These are phyloP conservation scores for Poecilobothrus nobilitatus DNA, from an alignment of 2,888 invertebrate species.

Conservation along the genomic window DNA sequence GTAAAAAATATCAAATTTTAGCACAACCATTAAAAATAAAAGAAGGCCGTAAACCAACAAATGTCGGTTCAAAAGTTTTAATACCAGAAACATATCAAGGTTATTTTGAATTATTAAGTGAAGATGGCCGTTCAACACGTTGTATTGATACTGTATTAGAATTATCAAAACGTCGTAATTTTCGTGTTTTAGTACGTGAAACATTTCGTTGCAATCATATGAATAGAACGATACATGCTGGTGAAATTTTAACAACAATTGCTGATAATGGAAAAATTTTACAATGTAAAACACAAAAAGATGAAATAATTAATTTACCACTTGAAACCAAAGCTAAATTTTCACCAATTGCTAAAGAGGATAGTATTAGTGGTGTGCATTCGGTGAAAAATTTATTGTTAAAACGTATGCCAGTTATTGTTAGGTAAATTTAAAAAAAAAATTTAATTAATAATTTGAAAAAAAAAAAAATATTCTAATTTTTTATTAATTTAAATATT, in stretches of 20 bases:
- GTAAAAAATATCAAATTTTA: conserved; percentile 75
- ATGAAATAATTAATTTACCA: conserved; percentile 72
- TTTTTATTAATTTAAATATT: too few species aligned
- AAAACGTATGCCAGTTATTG: conserved; percentile 86
- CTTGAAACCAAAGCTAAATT: conserved; percentile 85
- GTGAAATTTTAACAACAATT: conserved; percentile 73
- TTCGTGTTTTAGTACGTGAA: conserved; percentile 43
- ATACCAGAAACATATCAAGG: conserved; percentile 87
- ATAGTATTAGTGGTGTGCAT: conserved; percentile 91
- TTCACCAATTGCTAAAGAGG: conserved; percentile 84
- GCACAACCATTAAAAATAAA: conserved; percentile 86
- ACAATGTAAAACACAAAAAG: conserved; percentile 77
- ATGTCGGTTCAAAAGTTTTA: conserved; percentile 68
- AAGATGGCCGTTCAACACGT: conserved; percentile 84
- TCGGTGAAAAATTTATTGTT: conserved; percentile 78
- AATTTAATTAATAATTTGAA: neutral
- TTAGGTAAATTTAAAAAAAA: conserved; percentile 47
- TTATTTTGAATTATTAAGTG: conserved; percentile 88
- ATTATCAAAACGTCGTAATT: conserved; percentile 60
- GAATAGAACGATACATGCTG: conserved; percentile 61
- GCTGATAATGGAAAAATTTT: conserved; percentile 69
- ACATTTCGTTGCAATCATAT: conserved; percentile 43
- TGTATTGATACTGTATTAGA: conserved; percentile 84
- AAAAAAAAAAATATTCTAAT: too few species aligned
- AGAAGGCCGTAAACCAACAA: conserved; percentile 73